Base-by-base conservation (phyloP, 2,797 vertebrate species). In the Melanotaenia trifasciata region DNA sequence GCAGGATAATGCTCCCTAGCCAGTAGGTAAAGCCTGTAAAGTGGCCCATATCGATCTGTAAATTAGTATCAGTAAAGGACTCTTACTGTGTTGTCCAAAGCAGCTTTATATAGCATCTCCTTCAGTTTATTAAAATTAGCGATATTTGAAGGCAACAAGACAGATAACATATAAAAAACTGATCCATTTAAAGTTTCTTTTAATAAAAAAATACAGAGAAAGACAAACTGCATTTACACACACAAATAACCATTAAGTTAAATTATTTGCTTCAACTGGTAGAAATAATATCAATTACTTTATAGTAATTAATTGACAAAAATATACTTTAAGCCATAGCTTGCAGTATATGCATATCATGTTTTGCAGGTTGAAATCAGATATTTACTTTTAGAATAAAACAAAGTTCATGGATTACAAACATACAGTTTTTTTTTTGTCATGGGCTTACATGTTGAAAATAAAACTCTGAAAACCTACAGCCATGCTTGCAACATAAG, bases 1-100 rank as follows among this genome's bases (percentile, higher is more conserved):
- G 53, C 53, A 59, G 3, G 13, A 28, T 22, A 75, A 58, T 30
- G 18, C 40, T 58, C 32, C 54, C 13, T 8, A 51, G 67, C 35
- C 54, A 26, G 36, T 6, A 43, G 54, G 24, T 51, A 57, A 57
- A 45, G 24, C 11, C 11, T 11, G 36, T 36, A 33, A 67, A 33
- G 30, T 28, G 16, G 9, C 35, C 20, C 69, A 4, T 5, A 59
- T 45, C 28, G 20, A 53, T 51, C 56, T 58, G 14, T 64, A 26
- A 26, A 53, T 64, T 62, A 58, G 62, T 26, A 45, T 62, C 33
- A 58, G 38, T 57, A 6, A 28, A 24, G 53, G 6, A 36, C 3
- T 63, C 8, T 58, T 35, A 20, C 30, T 50, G 18, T 32, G 7
- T 33, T 54, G 30, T 67, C 53, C 14, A 6, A n/a, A 20, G 32